Conservation (phyloP, 1,140 invertebrate genomes). For the Philopotamus ludificatus region DNA sequence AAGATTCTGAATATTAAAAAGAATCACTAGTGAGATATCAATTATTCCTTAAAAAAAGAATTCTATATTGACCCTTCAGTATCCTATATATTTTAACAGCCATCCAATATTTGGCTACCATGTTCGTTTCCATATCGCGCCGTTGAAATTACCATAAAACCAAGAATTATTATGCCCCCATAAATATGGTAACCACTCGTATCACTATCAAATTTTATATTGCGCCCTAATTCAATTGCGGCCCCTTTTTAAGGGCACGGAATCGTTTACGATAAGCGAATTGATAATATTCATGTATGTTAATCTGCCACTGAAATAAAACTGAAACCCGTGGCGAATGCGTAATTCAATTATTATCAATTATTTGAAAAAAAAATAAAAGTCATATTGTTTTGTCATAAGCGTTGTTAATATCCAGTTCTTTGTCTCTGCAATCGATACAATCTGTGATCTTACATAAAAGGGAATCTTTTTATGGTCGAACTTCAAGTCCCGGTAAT, state of each 20-base stretch:
- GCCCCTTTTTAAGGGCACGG: neutral
- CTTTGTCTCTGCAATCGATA: neutral
- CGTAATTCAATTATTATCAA: too few relatives aligned
- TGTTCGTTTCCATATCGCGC: neutral
- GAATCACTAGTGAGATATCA: neutral
- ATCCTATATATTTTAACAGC: neutral
- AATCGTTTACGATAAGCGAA: conserved; percentile 20
- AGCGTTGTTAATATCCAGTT: neutral
- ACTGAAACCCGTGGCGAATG: too few relatives aligned
- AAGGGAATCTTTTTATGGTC: neutral
- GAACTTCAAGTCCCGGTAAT: conserved; percentile 3
- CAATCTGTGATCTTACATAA: neutral
- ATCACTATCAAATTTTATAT: conserved; percentile 27
- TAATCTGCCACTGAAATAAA: neutral
- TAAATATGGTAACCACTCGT: conserved; percentile 9
- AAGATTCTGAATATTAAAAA: neutral
- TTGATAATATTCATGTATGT: conserved; percentile 13
- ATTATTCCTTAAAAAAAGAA: too few relatives aligned
- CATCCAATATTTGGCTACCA: neutral
- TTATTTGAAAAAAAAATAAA: neutral
- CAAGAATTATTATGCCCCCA: conserved; percentile 9
- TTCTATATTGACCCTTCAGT: too few relatives aligned
- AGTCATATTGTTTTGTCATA: neutral
- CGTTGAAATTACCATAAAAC: conserved; percentile 14
- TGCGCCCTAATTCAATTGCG: neutral